These are phyloP conservation scores for Zoanthus solanderi DNA, from an alignment of 92 coral and sea anemone genomes.

Conservation along the genomic window DNA sequence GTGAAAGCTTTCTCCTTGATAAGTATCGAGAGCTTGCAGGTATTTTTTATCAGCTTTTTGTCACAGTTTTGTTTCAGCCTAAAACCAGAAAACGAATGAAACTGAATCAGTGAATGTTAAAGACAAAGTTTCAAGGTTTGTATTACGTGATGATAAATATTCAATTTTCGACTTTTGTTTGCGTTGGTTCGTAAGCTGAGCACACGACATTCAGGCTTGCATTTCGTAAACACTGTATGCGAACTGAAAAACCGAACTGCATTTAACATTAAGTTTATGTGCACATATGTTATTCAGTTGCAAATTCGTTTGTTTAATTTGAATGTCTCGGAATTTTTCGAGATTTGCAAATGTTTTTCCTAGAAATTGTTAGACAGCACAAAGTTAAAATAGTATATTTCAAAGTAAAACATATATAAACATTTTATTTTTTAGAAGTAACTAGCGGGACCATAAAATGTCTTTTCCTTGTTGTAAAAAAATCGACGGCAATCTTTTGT, in stretches of 20 bases:
- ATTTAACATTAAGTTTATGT: too few species aligned
- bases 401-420: background rate
- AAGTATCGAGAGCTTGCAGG: too few species aligned
- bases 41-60: background rate
- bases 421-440: background rate
- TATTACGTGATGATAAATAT: background rate
- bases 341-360: too few species aligned
- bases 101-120: background rate
- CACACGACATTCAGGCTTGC: background rate
- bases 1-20: background rate
- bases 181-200: background rate
- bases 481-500: too few species aligned
- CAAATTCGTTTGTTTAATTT: too few species aligned
- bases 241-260: background rate
- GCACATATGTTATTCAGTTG: too few species aligned
- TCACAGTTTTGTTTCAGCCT: background rate
- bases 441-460: too few species aligned
- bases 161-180: background rate
- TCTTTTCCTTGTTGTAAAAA: too few species aligned
- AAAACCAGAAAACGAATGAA: background rate
- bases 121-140: constrained; percentile 17
- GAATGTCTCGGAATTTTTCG: too few species aligned
- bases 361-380: background rate
- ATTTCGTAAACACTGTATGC: background rate
- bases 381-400: background rate